A percentile compares a stretch with the other conserved stretches of the same genome.
Conservation (phyloP, 2,888 invertebrate species). For the Pycnomerus fuliginosus region DNA sequence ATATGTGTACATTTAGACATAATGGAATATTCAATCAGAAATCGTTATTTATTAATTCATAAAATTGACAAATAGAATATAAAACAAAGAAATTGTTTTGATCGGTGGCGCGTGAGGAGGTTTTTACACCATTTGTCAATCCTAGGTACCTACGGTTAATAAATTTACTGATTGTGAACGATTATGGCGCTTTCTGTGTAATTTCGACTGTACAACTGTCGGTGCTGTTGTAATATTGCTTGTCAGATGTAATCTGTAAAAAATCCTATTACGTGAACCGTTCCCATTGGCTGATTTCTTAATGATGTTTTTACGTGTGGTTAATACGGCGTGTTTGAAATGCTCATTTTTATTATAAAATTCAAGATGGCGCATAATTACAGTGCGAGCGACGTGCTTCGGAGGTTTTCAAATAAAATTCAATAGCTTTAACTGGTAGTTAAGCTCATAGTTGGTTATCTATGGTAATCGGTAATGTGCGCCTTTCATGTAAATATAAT, state of each 20-base stretch:
- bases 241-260: constrained; percentile 38
- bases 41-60: too few relatives aligned
- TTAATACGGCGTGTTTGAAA: constrained; percentile 47
- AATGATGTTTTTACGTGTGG: constrained; percentile 55
- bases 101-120: too few relatives aligned
- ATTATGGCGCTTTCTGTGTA: constrained; percentile 1
- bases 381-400: constrained; percentile 34
- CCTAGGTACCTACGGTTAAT: too few relatives aligned
- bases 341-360: constrained; percentile 53
- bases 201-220: too few relatives aligned
- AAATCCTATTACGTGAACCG: constrained; percentile 51
- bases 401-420: constrained; percentile 32
- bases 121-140: too few relatives aligned
- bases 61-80: too few relatives aligned
- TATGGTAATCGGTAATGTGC: constrained; percentile 25
- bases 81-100: too few relatives aligned
- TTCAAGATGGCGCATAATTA: constrained; percentile 52
- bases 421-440: constrained; percentile 23
- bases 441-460: constrained; percentile 23
- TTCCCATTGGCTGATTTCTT: constrained; percentile 52
- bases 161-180: not conserved
- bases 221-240: constrained; percentile 26
- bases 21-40: too few relatives aligned
- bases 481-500: constrained; percentile 21
- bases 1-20: too few relatives aligned